Base-by-base conservation (phyloP, 2,888 invertebrate genomes). In the Drosophila parthenogenetica region DNA sequence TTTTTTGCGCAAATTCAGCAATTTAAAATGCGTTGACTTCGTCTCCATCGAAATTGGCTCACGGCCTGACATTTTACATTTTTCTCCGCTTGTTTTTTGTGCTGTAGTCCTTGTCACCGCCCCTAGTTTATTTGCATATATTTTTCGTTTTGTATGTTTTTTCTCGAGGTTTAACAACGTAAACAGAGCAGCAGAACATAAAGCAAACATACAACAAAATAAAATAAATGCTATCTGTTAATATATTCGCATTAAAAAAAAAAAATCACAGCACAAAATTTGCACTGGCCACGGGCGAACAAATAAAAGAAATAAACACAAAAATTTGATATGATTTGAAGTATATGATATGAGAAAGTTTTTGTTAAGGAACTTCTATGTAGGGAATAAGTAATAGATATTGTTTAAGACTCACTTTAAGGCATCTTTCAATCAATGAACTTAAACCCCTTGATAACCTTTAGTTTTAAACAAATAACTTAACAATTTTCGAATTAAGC, bases 11-110 rank as follows among this genome's bases (percentile, higher is more conserved):
- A 62, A 66, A 78, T 48, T 61, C 65, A 61, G 73, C 70, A 73
- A 69, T 81, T 68, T 69, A 79, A 74, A 81, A 63, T 65, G 59
- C 67, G 75, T 75, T 81, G 81, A 62, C 49, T 71, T 66, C 42
- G 55, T 53, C 54, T 71, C 57, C 57, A 43, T 54, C 50, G 42
- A 85, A 85, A 78, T 82, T 85, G 83, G 83, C 70, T 73, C 62
- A 25, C 22, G 13, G 60, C 17, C 45, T 39, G 22, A 37, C 39
- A 14, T 25, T 48, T 19, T 48, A 14, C 49, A 3, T 16, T 19
- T 57, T 60, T 17, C 42, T 39, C 65, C 25, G 46, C 39, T 60
- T n/a, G n/a, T n/a, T 64, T 67, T 25, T 48, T 42, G 14, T 25
- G 13, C 13, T 35, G n/a, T 22, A 25, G 11, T 57, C 37, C 48